Evolutionary conservation across 2,797 vertebrate species (phyloP), one percentile per base, ranked within the genome.

Genomic region (Cynodonichthys magdalenae): DNA sequence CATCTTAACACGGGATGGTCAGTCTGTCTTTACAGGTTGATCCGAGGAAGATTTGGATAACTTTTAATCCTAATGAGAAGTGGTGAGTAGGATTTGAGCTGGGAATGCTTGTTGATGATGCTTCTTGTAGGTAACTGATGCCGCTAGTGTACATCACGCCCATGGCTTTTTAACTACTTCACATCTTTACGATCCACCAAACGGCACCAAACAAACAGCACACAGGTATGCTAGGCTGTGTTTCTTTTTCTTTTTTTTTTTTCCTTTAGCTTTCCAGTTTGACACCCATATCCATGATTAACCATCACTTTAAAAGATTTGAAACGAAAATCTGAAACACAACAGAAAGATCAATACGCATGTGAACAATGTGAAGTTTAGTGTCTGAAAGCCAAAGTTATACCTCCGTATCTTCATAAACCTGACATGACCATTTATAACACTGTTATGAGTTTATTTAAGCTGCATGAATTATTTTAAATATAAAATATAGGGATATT

Each of bases 181-280:
- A 87, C 79, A 73, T 78, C 76, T 72, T 77, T 73, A 87, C 87
- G 75, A 80, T 85, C 87, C 74, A 89, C 78, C 85, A 82, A 77
- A 88, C 69, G n/a, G 63, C 65, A 87, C 61, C 83, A 80, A 77
- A 87, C 75, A 75, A 79, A 84, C 77, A 86, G 69, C 66, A 89
- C 73, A 69, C 46, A 68, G 61, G 48, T 67, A 67, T 75, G 69
- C 49, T 71, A 69, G 53, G 50, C 73, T 78, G 79, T 68, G 41
- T 15, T 48, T 65, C 48, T 72, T 68, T 24, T 24, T 24, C 24
- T 24, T 24, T 3, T 73, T 58, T 59, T 42, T 68, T 57, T 69
- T 54, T 56, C 44, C 20, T 71, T 59, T 41, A 47, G 70, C 44
- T 69, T 47, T 75, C 64, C 59, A 74, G 55, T 77, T 76, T 68